Base-by-base conservation (phyloP, 2,888 invertebrate genomes). In the Ectobius pallidus region DNA sequence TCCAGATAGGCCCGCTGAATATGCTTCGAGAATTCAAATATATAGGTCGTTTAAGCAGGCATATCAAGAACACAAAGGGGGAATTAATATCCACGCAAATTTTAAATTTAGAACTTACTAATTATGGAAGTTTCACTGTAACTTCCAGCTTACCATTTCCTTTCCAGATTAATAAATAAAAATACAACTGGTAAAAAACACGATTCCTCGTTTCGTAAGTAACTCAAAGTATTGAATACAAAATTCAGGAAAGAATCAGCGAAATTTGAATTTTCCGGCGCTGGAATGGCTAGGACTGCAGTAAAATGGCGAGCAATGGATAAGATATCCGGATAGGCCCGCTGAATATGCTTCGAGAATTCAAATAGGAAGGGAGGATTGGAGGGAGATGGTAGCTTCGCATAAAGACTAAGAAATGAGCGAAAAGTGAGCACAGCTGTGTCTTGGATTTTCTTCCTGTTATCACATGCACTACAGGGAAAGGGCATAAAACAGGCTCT, bases 391-490 rank as follows among this genome's bases (percentile, higher is more conserved):
- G 2, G 18, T 46, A 25, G 14, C 52, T 14, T n/a, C 14, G 25
- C 52, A 52, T 49, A 52, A 52, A 52, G 25, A 25, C 16, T 18
- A 52, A 52, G 52, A 25, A 52, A 52, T 52, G 62, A 63, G 42
- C 25, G 58, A 58, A 58, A 58, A 58, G 22, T 58, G 58, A 58
- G 25, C 58, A 42, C 63, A 63, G 63, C 63, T 63, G 63, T 25
- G 39, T 42, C 25, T 42, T 42, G 25, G 7, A 52, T 52, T 52
- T 25, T 52, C 25, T 52, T 6, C 14, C 52, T 52, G 52, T 52
- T 52, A 52, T 52, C 52, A 9, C 52, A 1, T 52, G 16, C 52
- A 18, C 44, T 44, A 11, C 18, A 18, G 7, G 44, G 18, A 44
- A 44, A 4, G 44, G 18, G 44, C 14, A 44, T 44, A 20, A 20